phyloP scores from a whole-genome alignment of 2,113 vertebrate genomes.

The Rynchops niger region DNA sequence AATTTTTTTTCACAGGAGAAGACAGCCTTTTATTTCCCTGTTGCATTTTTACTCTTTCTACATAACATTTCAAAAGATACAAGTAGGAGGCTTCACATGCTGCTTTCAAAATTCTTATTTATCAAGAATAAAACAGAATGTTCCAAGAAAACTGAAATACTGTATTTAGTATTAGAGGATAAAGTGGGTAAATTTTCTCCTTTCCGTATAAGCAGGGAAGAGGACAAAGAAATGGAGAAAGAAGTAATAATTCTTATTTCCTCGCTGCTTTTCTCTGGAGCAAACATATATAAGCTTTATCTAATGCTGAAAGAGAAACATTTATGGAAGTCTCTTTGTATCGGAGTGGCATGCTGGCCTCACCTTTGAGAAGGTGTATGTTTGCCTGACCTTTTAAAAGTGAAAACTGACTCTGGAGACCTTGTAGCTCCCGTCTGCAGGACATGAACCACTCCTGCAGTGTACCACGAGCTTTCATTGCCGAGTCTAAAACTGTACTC shows the following conservation, averaged over 20 bases:
- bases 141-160: not conserved
- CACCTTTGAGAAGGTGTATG: not conserved
- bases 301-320: not conserved
- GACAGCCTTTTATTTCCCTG: not conserved
- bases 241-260: not conserved
- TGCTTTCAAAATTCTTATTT: not conserved
- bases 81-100: not conserved
- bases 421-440: not conserved
- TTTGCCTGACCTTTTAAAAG: not conserved
- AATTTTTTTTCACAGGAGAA: not conserved
- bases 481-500: rapidly evolving
- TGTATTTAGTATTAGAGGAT: not conserved
- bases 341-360: not conserved
- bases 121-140: not conserved
- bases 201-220: not conserved
- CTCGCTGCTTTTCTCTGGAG: not conserved
- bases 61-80: not conserved
- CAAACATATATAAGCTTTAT: not conserved
- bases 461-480: not conserved
- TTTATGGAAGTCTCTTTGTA: not conserved
- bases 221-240: not conserved
- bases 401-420: not conserved
- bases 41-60: not conserved
- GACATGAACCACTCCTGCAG: not conserved
- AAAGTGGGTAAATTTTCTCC: not conserved